Percentiles rank a stretch among this genome's conserved stretches.
phyloP scores from a whole-genome alignment of 1,140 invertebrate species.

The Trichonephila clavipes region DNA sequence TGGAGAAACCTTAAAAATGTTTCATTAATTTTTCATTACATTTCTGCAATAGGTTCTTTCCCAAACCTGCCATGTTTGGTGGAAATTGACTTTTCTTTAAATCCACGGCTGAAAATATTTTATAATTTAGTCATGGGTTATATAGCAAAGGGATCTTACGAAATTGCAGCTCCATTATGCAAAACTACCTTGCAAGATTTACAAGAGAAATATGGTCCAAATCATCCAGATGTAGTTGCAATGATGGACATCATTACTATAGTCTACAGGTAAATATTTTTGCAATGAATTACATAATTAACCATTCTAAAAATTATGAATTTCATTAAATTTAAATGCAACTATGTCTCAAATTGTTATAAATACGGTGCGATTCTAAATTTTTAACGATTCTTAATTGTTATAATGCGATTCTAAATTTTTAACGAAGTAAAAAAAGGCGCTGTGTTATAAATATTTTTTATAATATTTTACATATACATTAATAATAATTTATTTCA shows the following conservation, averaged over 20 bases:
- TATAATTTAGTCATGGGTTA: slow-evolving; percentile 55
- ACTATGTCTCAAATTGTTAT: no score
- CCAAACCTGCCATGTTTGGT: slow-evolving; percentile 41
- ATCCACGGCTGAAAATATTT: slow-evolving; percentile 61
- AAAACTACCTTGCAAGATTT: slow-evolving; percentile 63
- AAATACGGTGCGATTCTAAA: no score
- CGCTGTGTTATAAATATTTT: no score
- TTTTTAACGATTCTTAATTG: no score
- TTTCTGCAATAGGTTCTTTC: slow-evolving; percentile 28
- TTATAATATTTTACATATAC: no score
- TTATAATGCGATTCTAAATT: no score
- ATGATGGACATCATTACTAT: slow-evolving; percentile 64
- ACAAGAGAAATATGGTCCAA: slow-evolving; percentile 48
- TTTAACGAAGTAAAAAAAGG: no score
- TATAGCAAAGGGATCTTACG: slow-evolving; percentile 52
- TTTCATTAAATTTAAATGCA: no score
- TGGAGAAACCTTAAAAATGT: neutral
- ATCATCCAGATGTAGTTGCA: slow-evolving; percentile 54
- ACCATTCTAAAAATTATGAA: neutral
- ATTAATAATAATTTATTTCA: no score
- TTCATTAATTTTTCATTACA: neutral
- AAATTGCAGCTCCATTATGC: slow-evolving; percentile 59
- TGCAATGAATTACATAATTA: neutral
- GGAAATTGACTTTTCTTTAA: slow-evolving; percentile 36
- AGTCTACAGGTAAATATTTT: slow-evolving; percentile 47